Evolutionary conservation across 2,797 vertebrate genomes (phyloP).

Genomic region (Girardinus metallicus): DNA sequence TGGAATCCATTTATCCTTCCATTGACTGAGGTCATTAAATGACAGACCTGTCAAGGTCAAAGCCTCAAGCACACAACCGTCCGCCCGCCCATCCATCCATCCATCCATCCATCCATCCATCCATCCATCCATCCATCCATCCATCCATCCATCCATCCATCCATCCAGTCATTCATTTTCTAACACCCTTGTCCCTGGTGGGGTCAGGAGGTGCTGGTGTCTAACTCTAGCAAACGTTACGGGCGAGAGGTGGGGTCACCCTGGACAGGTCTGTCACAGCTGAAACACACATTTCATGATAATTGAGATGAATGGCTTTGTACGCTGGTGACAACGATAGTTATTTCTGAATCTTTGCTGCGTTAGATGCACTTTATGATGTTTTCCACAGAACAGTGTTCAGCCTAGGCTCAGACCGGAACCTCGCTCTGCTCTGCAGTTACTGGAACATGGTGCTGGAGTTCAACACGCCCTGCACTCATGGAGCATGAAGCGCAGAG

Average conservation of each 20-base stretch:
- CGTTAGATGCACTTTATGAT: not conserved
- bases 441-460: too few relatives aligned
- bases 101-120: too few relatives aligned
- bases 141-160: too few relatives aligned
- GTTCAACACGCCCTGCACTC: not conserved
- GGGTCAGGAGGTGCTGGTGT: too few relatives aligned
- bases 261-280: too few relatives aligned
- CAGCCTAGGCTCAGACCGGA: not conserved
- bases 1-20: not conserved
- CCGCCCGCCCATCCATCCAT: too few relatives aligned
- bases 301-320: not conserved
- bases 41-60: not conserved
- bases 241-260: too few relatives aligned
- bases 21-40: not conserved
- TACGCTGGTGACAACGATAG: not conserved
- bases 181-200: too few relatives aligned
- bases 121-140: too few relatives aligned
- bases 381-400: not conserved
- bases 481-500: not conserved
- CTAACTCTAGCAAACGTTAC: too few relatives aligned
- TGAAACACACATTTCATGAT: not conserved
- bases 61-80: not conserved
- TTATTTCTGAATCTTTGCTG: not conserved
- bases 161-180: too few relatives aligned
- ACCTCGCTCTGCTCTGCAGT: not conserved